Conservation (phyloP, 2,113 vertebrate species). For the Sula dactylatra region DNA sequence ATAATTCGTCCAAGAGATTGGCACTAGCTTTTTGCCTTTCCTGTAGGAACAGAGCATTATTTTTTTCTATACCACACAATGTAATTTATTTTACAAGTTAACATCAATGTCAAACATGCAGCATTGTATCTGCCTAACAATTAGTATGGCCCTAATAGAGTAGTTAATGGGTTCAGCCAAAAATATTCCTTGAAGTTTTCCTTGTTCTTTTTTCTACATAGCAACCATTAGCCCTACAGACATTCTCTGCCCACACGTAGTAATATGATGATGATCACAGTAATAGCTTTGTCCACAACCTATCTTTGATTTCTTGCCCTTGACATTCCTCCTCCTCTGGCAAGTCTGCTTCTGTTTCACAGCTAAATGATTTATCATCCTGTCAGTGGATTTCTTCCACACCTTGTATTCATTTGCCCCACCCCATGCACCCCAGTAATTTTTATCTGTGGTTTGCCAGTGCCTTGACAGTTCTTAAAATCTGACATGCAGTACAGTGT, state of each 20-base stretch:
- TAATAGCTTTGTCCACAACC: neutral
- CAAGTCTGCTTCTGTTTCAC: slow-evolving; percentile 12
- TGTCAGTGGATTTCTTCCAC: slow-evolving; percentile 2
- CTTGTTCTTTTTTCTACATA: neutral
- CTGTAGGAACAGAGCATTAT: neutral
- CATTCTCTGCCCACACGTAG: neutral
- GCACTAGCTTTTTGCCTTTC: neutral
- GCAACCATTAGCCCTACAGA: neutral
- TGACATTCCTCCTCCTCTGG: slow-evolving; percentile 1
- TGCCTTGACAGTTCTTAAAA: neutral
- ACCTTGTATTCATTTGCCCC: neutral
- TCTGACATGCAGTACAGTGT: neutral
- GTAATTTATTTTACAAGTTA: neutral
- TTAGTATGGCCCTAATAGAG: neutral
- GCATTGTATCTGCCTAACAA: neutral
- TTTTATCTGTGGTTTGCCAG: neutral
- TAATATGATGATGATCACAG: slow-evolving; percentile 18
- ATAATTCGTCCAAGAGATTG: neutral
- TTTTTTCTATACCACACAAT: neutral
- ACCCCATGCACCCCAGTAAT: neutral
- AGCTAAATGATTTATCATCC: slow-evolving; percentile 11
- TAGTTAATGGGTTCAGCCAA: neutral
- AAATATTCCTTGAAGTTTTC: neutral
- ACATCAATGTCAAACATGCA: neutral
- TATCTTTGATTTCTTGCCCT: slow-evolving; percentile 31